Conservation (phyloP, 2,797 vertebrate genomes). For the Hydrophis major region DNA sequence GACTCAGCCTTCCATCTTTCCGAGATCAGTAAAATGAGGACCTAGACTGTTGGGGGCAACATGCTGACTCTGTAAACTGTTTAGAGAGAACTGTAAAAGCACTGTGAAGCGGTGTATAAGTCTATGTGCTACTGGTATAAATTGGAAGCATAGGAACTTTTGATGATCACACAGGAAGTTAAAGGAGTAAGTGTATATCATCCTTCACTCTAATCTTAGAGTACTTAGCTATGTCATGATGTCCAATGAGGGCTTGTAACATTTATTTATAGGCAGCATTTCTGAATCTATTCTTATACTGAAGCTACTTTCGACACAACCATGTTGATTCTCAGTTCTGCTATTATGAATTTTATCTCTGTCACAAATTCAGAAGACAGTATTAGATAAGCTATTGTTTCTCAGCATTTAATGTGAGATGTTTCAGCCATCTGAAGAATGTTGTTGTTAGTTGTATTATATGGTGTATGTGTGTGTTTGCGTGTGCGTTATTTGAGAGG, state of each 20-base stretch:
- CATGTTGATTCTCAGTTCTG: background rate
- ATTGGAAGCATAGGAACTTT: background rate
- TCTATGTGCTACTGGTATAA: background rate
- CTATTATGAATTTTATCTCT: background rate
- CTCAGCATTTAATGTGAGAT: background rate
- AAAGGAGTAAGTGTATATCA: background rate
- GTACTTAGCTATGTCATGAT: background rate
- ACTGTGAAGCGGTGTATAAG: too few relatives aligned
- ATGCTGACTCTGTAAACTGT: too few relatives aligned
- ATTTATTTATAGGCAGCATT: background rate
- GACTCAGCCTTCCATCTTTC: too few relatives aligned
- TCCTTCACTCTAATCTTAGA: background rate
- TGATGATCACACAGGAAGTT: background rate
- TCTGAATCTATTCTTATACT: background rate
- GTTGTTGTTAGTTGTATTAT: background rate
- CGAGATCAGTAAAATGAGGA: too few relatives aligned
- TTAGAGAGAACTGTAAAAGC: too few relatives aligned
- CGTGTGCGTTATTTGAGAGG: background rate
- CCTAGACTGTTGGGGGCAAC: too few relatives aligned
- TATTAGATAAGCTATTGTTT: background rate
- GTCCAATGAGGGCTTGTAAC: background rate
- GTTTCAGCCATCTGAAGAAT: background rate
- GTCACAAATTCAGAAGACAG: background rate
- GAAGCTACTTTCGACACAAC: background rate
- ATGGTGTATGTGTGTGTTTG: too few relatives aligned